phyloP scores from a whole-genome alignment of 2,888 invertebrate species.

The Yponomeuta sedellus region DNA sequence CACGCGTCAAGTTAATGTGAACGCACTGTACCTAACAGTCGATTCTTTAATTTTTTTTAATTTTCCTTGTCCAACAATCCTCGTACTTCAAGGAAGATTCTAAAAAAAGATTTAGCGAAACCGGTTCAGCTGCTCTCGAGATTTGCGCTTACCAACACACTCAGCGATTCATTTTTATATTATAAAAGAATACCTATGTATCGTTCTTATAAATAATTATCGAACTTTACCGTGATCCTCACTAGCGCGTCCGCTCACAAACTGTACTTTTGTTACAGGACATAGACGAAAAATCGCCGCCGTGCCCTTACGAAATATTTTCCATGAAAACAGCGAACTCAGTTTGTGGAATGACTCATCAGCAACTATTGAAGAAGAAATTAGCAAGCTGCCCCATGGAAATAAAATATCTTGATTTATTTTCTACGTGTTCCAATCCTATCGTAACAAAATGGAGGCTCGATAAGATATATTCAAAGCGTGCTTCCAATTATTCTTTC shows the following conservation, averaged over 20 bases:
- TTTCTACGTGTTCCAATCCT: constrained; percentile 42
- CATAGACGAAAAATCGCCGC: constrained; percentile 39
- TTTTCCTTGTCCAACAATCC: too few relatives aligned
- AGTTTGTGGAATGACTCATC: constrained; percentile 37
- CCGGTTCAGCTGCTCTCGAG: too few relatives aligned
- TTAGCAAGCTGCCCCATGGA: constrained; percentile 28
- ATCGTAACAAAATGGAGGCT: constrained; percentile 43
- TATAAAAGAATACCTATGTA: too few relatives aligned
- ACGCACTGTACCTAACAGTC: too few relatives aligned
- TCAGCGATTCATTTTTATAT: too few relatives aligned
- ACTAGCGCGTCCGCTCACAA: constrained; percentile 1
- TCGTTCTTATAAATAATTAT: too few relatives aligned
- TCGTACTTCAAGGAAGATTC: too few relatives aligned
- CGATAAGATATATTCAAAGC: constrained; percentile 26
- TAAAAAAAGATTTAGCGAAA: too few relatives aligned
- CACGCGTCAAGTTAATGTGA: too few relatives aligned
- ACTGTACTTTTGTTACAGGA: constrained; percentile 32
- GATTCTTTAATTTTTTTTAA: too few relatives aligned
- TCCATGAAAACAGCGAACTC: constrained; percentile 31
- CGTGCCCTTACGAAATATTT: constrained; percentile 49
- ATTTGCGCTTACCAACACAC: too few relatives aligned
- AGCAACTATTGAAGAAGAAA: constrained; percentile 25
- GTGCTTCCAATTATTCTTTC: constrained; percentile 27
- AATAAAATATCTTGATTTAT: constrained; percentile 33
- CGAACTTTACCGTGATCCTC: neutral